These are phyloP conservation scores for Gortyna flavago DNA, from an alignment of 2,888 invertebrate genomes.

Conservation along the genomic window DNA sequence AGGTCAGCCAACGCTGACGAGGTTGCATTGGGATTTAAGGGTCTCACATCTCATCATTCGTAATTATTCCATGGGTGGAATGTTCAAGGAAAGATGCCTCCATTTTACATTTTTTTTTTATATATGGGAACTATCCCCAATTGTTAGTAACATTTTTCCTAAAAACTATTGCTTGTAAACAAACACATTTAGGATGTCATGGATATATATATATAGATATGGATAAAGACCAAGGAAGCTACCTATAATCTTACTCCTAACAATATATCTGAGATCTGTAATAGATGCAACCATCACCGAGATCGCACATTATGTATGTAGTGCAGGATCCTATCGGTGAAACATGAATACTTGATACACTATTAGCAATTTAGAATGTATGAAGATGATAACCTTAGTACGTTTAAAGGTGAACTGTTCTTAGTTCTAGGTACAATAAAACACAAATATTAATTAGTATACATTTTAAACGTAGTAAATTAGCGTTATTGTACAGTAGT, in stretches of 20 bases:
- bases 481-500: background rate
- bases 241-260: background rate
- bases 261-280: constrained; percentile 13
- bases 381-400: constrained; percentile 1
- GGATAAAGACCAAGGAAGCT: background rate
- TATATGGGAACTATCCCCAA: too few species aligned
- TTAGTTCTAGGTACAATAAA: background rate
- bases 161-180: too few species aligned
- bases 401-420: constrained; percentile 3
- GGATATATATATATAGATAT: too few species aligned
- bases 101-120: too few species aligned
- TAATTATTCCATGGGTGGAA: constrained; percentile 28
- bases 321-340: constrained; percentile 25
- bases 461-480: background rate
- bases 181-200: background rate
- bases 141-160: too few species aligned
- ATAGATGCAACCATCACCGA: background rate
- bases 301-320: constrained; percentile 29
- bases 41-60: constrained; percentile 11
- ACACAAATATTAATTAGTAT: background rate
- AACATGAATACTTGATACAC: constrained; percentile 41
- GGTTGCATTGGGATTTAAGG: constrained; percentile 15
- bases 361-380: constrained; percentile 43
- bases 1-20: constrained; percentile 36
- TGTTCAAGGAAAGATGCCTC: constrained; percentile 9